Evolutionary conservation across 2,888 invertebrate genomes (phyloP).

Genomic region (Hyalella azteca): DNA sequence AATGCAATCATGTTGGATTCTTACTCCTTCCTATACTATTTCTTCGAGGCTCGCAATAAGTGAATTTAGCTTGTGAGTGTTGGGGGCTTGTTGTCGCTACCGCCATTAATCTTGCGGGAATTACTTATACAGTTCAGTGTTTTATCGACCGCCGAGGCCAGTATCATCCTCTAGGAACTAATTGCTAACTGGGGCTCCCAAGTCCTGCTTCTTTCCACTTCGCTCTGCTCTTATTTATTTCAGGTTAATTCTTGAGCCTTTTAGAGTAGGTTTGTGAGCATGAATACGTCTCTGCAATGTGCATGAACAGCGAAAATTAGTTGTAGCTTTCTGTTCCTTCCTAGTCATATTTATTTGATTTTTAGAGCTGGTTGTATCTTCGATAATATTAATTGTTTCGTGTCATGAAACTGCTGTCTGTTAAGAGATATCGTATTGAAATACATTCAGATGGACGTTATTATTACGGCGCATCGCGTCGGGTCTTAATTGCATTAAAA

Average conservation of each 20-base stretch:
- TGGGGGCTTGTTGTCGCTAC: neutral
- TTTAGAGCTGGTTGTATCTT: no score
- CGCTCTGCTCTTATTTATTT: no score
- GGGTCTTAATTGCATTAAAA: neutral
- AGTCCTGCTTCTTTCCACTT: no score
- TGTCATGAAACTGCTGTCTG: no score
- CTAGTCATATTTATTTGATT: no score
- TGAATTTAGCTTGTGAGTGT: neutral
- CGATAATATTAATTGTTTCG: no score
- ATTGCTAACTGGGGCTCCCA: conserved; percentile 19
- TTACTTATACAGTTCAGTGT: conserved; percentile 17
- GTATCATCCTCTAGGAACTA: neutral
- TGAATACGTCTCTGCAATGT: no score
- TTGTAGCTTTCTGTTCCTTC: no score
- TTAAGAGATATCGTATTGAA: neutral
- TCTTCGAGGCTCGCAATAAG: neutral
- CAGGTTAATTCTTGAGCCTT: no score
- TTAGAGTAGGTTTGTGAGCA: no score
- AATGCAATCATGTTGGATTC: neutral
- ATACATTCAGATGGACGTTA: neutral
- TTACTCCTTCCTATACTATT: neutral
- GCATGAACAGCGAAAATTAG: no score
- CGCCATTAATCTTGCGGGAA: neutral
- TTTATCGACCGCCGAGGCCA: neutral
- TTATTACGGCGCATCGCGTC: neutral